Evolutionary conservation across 2,113 vertebrate genomes (phyloP), one percentile per base, ranked within the genome.

Genomic region (Marmota monax): DNA sequence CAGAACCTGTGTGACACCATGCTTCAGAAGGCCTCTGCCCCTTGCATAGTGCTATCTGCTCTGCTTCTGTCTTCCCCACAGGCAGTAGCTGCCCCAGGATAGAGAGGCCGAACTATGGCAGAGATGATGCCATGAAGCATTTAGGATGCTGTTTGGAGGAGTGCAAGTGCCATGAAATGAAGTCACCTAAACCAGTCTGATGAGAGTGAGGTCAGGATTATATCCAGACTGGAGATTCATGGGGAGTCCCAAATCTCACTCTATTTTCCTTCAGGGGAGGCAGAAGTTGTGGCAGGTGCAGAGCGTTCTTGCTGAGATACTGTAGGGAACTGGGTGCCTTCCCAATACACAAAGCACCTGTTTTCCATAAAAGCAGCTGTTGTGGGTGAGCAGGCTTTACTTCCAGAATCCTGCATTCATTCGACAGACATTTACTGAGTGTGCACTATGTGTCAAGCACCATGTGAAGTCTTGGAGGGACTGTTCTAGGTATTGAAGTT

Each of bases 101-200:
- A 67, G 39, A 14, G 25, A 29, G 27, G 23, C 16, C 51, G 65
- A 77, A 20, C 70, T 56, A 63, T 39, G 79, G 56, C 42, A 65
- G 37, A 67, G 48, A 37, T 5, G 76, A 83, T 5, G 16, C 51
- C 20, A 4, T 1, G 16, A 53, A 37, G 53, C 39, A 2, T 61
- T 78, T 29, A 53, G 18, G 63, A 48, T 0, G 5, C n/a, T 72
- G 25, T 69, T 29, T 82, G 93, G 22, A n/a, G 72, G 63, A 78
- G 48, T 6, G 2, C 27, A 16, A 82, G 51, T 7, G 4, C 67
- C 0, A 0, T 56, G 61, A 27, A 48, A 14, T 34, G 42, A 84
- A 97, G 80, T 67, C 77, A 88, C 74, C 74, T 76, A 77, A 95
- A 85, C 96, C 84, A 58, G 94, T 94, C 67, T 22, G 27, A 37